Conservation (phyloP, 1,140 invertebrate species). For the Pseudomyrmex concolor region DNA sequence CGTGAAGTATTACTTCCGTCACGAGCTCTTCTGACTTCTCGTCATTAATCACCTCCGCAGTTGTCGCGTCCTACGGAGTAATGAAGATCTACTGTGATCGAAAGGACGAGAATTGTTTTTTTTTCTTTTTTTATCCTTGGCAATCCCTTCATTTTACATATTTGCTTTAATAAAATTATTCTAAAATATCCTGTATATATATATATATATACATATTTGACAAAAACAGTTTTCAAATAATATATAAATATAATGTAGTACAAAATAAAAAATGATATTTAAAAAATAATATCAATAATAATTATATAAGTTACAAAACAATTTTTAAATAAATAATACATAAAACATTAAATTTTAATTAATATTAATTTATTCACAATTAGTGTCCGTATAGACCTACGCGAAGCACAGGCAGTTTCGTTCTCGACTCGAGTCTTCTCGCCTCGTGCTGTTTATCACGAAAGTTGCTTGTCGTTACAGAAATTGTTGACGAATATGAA, state of each 20-base stretch:
- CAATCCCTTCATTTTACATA: not conserved
- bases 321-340: no score
- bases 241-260: not conserved
- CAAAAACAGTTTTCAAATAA: not conserved
- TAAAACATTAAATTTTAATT: no score
- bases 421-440: slow-evolving; percentile 25
- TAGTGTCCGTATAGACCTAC: slow-evolving; percentile 25
- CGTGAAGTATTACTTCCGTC: slow-evolving; percentile 16
- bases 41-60: slow-evolving; percentile 29
- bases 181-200: no score
- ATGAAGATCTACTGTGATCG: slow-evolving; percentile 18
- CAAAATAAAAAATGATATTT: not conserved
- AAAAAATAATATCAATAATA: no score
- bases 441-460: not conserved
- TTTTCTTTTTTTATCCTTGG: not conserved
- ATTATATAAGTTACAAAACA: no score
- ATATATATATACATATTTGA: no score
- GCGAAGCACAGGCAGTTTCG: slow-evolving; percentile 27
- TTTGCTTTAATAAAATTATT: not conserved
- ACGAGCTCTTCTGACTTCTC: slow-evolving; percentile 15
- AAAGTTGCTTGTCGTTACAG: slow-evolving; percentile 3
- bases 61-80: slow-evolving; percentile 9
- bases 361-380: not conserved
- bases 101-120: slow-evolving; percentile 22
- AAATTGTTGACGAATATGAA: not conserved